These are phyloP conservation scores for Ammodytes dubius DNA, from an alignment of 2,113 vertebrate species.

Conservation along the genomic window DNA sequence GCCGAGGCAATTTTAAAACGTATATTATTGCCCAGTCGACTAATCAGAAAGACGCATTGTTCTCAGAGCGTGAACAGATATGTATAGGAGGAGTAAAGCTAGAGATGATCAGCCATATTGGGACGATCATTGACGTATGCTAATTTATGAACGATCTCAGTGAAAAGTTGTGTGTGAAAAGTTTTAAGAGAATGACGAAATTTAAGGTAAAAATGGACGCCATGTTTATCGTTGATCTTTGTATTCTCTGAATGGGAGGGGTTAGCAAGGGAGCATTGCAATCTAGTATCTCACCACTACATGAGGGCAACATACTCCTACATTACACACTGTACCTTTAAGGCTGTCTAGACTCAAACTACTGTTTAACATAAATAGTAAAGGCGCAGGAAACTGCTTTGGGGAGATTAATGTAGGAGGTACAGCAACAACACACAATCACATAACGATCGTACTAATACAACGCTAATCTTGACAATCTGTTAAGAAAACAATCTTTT, in stretches of 20 bases:
- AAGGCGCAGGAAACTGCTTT: neutral
- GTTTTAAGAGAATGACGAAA: too few relatives aligned
- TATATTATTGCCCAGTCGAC: conserved; percentile 30
- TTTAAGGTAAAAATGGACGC: too few relatives aligned
- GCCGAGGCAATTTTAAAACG: conserved; percentile 53
- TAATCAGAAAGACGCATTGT: conserved; percentile 40
- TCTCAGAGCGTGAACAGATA: conserved; percentile 31
- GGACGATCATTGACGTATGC: conserved; percentile 1
- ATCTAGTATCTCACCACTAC: too few relatives aligned
- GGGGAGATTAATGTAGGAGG: neutral
- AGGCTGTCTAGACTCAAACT: neutral
- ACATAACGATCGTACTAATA: neutral
- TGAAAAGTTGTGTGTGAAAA: neutral
- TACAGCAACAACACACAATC: neutral
- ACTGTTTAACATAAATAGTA: neutral
- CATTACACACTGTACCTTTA: too few relatives aligned
- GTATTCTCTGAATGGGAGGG: too few relatives aligned
- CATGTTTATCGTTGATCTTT: too few relatives aligned
- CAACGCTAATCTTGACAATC: neutral
- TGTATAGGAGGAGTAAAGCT: neutral
- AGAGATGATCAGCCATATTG: conserved; percentile 22
- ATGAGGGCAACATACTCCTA: too few relatives aligned
- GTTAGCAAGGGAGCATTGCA: too few relatives aligned
- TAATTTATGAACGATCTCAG: neutral
- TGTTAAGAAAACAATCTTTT: neutral